These are phyloP conservation scores for Misgurnus mizolepis DNA, from an alignment of 2,113 vertebrate genomes.

Conservation along the genomic window DNA sequence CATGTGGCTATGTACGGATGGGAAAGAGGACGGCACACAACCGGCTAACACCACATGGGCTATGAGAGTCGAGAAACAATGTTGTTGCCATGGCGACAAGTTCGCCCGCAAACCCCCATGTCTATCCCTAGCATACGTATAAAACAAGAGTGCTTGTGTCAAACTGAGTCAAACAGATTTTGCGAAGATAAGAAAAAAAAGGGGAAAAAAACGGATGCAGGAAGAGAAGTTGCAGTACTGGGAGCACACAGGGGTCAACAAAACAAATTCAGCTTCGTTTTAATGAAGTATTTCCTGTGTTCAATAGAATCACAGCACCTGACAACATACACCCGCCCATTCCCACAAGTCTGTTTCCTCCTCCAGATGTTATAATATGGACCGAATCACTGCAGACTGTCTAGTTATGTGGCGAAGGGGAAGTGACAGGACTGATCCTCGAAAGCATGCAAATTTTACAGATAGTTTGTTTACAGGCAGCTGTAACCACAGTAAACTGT, in stretches of 20 bases:
- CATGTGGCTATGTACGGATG: not conserved
- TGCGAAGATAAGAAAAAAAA: not conserved
- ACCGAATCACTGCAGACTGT: not conserved
- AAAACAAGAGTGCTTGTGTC: conserved; percentile 41
- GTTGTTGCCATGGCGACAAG: conserved; percentile 57
- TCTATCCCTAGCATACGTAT: conserved; percentile 5
- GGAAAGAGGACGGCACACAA: conserved; percentile 54
- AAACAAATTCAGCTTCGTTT: not conserved
- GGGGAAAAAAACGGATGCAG: not conserved
- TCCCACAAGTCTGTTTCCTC: not conserved
- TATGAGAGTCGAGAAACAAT: conserved; percentile 49
- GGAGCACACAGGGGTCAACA: not conserved
- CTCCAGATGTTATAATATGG: not conserved
- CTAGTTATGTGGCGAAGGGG: not conserved
- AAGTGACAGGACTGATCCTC: conserved; percentile 10
- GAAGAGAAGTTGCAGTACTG: not conserved
- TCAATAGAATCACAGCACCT: not conserved
- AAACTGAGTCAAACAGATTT: conserved; percentile 13
- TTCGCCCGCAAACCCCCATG: conserved; percentile 34
- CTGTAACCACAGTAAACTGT: conserved; percentile 22
- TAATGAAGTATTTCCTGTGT: conserved; percentile 6
- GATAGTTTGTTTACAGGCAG: not conserved
- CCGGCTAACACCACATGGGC: conserved; percentile 49
- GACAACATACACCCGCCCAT: not conserved
- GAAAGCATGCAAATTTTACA: conserved; percentile 38